phyloP scores from a whole-genome alignment of 2,797 vertebrate genomes.

The Sebastes wilsoni region DNA sequence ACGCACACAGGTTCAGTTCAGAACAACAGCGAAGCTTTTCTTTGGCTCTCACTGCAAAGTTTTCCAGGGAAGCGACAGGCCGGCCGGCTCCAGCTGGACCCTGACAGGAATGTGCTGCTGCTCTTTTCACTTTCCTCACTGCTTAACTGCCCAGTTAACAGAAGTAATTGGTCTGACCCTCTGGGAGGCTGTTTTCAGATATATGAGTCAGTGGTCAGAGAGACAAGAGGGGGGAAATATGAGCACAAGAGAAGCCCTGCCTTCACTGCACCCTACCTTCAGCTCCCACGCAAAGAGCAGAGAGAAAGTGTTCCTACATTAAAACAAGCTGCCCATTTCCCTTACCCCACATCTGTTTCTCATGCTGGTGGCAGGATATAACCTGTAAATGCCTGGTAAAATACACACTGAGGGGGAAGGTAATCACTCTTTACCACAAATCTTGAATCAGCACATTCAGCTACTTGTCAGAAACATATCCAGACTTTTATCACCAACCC shows the following conservation, averaged over 20 bases:
- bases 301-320: constrained; percentile 43
- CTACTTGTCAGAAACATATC: constrained; percentile 28
- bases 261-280: constrained; percentile 11
- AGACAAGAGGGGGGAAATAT: neutral
- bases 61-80: constrained; percentile 51
- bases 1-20: constrained; percentile 51
- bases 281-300: constrained; percentile 36
- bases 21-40: constrained; percentile 56
- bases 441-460: constrained; percentile 47
- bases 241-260: constrained; percentile 25
- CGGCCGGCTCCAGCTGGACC: constrained; percentile 56
- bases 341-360: constrained; percentile 78
- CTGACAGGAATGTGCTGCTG: constrained; percentile 46
- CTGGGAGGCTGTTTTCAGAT: constrained; percentile 52
- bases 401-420: constrained; percentile 27
- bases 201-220: constrained; percentile 47
- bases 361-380: constrained; percentile 74
- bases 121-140: constrained; percentile 51
- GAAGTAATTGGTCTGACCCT: constrained; percentile 62
- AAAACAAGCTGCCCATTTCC: constrained; percentile 64
- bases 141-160: constrained; percentile 64
- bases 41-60: constrained; percentile 46
- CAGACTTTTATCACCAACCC: constrained; percentile 24
- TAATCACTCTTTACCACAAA: constrained; percentile 42
- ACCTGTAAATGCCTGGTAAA: constrained; percentile 66